These are phyloP conservation scores for Acronicta alni DNA, from an alignment of 2,888 invertebrate species.

Conservation along the genomic window DNA sequence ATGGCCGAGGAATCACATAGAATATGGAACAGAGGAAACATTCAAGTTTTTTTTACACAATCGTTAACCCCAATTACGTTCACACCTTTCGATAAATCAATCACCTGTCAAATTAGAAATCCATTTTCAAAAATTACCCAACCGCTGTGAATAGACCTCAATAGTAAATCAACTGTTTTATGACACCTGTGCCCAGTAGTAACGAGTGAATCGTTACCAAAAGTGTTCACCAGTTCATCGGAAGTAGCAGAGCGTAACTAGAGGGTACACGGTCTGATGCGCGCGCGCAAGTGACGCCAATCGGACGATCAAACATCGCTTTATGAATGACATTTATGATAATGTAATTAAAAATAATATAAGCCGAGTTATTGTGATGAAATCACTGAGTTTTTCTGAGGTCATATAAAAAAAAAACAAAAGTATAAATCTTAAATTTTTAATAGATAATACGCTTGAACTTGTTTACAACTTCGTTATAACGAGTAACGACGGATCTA, in stretches of 20 bases:
- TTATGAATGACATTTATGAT: slow-evolving; percentile 48
- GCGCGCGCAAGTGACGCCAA: slow-evolving; percentile 53
- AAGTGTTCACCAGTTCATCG: slow-evolving; percentile 42
- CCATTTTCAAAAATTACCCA: slow-evolving; percentile 29
- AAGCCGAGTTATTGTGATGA: slow-evolving; percentile 7
- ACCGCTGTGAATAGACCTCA: slow-evolving; percentile 27
- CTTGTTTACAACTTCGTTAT: neutral
- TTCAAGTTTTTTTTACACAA: neutral
- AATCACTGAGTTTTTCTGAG: neutral
- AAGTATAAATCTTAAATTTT: neutral
- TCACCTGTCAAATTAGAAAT: slow-evolving; percentile 40
- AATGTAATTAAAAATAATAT: slow-evolving; percentile 42
- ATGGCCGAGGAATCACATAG: neutral
- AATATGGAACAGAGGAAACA: neutral
- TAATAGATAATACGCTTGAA: neutral
- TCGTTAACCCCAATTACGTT: slow-evolving; percentile 3
- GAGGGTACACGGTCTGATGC: slow-evolving; percentile 78
- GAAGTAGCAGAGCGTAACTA: slow-evolving; percentile 76
- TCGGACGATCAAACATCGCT: slow-evolving; percentile 43
- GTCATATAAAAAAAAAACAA: neutral
- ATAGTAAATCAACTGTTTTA: slow-evolving; percentile 34
- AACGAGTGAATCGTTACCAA: slow-evolving; percentile 43
- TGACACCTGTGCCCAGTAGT: slow-evolving; percentile 39
- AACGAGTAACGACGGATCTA: neutral
- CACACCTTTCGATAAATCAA: slow-evolving; percentile 29